Conservation (phyloP, 2,113 vertebrate genomes). For the Struthio camelus region DNA sequence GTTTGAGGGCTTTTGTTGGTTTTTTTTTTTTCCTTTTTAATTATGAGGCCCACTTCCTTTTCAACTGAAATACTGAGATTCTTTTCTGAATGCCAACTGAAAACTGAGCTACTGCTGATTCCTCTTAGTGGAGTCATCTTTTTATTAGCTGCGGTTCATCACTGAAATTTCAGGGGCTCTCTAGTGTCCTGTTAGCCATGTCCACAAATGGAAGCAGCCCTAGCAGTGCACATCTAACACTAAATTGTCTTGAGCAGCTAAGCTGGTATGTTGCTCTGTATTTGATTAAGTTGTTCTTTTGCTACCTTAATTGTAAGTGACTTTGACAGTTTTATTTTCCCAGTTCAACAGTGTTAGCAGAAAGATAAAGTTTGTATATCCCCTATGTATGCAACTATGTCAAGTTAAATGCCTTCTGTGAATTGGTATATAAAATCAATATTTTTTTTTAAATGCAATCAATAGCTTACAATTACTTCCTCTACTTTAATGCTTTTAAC, state of each 20-base stretch:
- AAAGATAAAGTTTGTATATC: background rate
- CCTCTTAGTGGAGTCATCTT: background rate
- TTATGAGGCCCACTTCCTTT: background rate
- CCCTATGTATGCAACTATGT: background rate
- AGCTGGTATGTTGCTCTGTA: background rate
- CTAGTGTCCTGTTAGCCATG: background rate
- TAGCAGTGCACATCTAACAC: background rate
- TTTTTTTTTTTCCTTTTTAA: background rate
- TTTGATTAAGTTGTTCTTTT: constrained; percentile 22
- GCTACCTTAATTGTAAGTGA: constrained; percentile 35
- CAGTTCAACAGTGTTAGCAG: background rate
- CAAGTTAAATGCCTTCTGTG: background rate
- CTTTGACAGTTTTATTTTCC: constrained; percentile 34
- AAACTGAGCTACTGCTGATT: background rate
- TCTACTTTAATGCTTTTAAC: background rate
- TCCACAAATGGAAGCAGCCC: background rate
- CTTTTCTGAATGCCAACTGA: background rate
- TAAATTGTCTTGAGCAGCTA: background rate
- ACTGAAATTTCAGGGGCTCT: background rate
- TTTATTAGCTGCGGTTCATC: background rate
- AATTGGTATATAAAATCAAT: background rate
- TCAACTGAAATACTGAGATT: background rate
- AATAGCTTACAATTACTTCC: background rate
- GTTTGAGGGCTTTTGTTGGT: accelerated
- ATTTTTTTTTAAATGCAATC: background rate